phyloP scores from a whole-genome alignment of 2,113 vertebrate genomes.

The Raja brachyura region DNA sequence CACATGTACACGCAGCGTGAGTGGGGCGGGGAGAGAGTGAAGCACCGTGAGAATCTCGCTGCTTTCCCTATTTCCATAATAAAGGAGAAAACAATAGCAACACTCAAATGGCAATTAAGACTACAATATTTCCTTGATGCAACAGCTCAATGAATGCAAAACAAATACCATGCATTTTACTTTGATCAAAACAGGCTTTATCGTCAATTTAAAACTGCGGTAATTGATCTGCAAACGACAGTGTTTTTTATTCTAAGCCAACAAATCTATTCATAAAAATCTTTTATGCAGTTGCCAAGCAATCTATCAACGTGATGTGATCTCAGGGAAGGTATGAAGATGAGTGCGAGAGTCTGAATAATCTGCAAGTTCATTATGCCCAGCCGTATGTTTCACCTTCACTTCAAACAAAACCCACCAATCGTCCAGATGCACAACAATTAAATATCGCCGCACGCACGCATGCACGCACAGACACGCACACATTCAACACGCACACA shows the following conservation, averaged over 20 bases:
- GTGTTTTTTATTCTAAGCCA: background rate
- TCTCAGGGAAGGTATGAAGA: constrained; percentile 34
- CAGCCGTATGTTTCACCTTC: background rate
- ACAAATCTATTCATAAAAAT: constrained; percentile 30
- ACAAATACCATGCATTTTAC: constrained; percentile 15
- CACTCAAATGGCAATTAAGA: background rate
- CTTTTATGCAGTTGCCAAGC: constrained; percentile 31
- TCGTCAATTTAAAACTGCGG: background rate
- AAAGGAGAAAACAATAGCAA: background rate
- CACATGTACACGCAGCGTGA: too few relatives aligned
- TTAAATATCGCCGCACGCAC: background rate
- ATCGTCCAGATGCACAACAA: constrained; percentile 31
- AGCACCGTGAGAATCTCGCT: background rate
- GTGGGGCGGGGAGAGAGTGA: too few relatives aligned
- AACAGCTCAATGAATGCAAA: background rate
- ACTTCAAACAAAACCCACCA: constrained; percentile 16
- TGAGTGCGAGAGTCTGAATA: background rate
- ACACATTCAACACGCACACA: background rate
- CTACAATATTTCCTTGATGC: background rate
- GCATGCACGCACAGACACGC: background rate
- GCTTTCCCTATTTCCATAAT: background rate
- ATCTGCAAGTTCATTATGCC: constrained; percentile 29
- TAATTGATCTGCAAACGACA: constrained; percentile 21
- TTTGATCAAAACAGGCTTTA: constrained; percentile 33
- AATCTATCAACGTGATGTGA: constrained; percentile 21